Conservation (phyloP, 2,888 invertebrate species). For the Dryocosmus kuriphilus region DNA sequence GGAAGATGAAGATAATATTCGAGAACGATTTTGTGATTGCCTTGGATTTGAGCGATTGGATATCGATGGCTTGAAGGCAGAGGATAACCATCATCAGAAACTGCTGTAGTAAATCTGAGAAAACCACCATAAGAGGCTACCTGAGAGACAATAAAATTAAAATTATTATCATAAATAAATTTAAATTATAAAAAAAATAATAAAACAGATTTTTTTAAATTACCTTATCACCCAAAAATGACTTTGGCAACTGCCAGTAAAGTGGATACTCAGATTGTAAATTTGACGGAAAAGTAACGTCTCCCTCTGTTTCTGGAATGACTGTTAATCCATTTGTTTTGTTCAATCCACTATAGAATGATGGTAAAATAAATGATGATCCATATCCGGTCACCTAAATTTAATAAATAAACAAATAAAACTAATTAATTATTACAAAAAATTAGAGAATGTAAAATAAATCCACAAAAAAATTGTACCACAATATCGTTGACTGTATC, state of each 20-base stretch:
- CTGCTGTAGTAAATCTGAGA: conserved; percentile 85
- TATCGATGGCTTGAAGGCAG: conserved; percentile 82
- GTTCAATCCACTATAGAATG: conserved; percentile 78
- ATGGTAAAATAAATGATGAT: conserved; percentile 62
- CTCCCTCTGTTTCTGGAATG: conserved; percentile 81
- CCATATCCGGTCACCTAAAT: conserved; percentile 70
- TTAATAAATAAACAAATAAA: not conserved
- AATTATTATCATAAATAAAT: too few species aligned
- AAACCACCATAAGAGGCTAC: conserved; percentile 95
- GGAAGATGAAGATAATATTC: conserved; percentile 82
- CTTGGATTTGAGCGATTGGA: conserved; percentile 91
- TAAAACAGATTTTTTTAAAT: not conserved
- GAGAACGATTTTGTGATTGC: conserved; percentile 85
- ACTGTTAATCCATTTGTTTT: conserved; percentile 81
- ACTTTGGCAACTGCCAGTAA: conserved; percentile 89
- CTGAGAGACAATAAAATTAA: conserved; percentile 69
- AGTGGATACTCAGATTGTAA: conserved; percentile 83
- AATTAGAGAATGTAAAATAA: not conserved
- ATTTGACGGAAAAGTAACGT: conserved; percentile 79
- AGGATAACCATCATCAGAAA: conserved; percentile 82
- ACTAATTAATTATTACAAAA: not conserved
- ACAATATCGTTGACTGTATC: conserved; percentile 70
- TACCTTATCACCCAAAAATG: conserved; percentile 91
- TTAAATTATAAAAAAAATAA: too few species aligned
- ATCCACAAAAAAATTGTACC: conserved; percentile 57